Base-by-base conservation (phyloP, 2,888 invertebrate genomes). In the Petrolisthes cinctipes region DNA sequence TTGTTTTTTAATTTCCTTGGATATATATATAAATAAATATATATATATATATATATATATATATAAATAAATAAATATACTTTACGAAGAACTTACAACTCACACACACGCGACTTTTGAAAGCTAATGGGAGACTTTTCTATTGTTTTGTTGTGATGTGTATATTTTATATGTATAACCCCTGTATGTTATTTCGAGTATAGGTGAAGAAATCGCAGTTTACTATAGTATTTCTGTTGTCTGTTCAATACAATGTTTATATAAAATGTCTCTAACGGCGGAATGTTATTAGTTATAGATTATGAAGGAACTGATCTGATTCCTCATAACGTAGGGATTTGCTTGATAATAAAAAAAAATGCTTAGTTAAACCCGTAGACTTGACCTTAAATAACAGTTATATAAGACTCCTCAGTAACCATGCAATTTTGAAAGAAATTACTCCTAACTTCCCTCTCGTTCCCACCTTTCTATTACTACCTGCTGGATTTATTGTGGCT, bases 111-210 rank as follows among this genome's bases (percentile, higher is more conserved):
- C 71, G 61, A 61, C 61, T 61, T 61, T 61, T 61, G 61, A 61
- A 71, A 17, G 20, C n/a, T 71, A 71, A 71, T n/a, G 71, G 57
- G 81, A 71, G 73, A 75, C 75, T 83, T 86, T 86, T 86, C 86
- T 86, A 86, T 86, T 86, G 86, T 86, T 86, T 86, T 86, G 86
- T 86, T 86, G 86, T 86, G 81, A 86, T 75, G 86, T 86, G 86
- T 68, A 86, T 86, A 86, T 86, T 86, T 86, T 82, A 86, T 86
- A 86, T 86, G 86, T 86, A 82, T 71, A 71, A 71, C 71, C 71
- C 86, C 73, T 73, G 61, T 86, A 81, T 86, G 81, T 81, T 86
- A 73, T 81, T 86, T 86, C 86, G 53, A 81, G 81, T 68, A 71
- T 71, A 71, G 71, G 20, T 71, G 86, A 73, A 81, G 86, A 86